Conservation (phyloP, 92 coral and sea anemone species). For the Parazoanthus atlanticus region DNA sequence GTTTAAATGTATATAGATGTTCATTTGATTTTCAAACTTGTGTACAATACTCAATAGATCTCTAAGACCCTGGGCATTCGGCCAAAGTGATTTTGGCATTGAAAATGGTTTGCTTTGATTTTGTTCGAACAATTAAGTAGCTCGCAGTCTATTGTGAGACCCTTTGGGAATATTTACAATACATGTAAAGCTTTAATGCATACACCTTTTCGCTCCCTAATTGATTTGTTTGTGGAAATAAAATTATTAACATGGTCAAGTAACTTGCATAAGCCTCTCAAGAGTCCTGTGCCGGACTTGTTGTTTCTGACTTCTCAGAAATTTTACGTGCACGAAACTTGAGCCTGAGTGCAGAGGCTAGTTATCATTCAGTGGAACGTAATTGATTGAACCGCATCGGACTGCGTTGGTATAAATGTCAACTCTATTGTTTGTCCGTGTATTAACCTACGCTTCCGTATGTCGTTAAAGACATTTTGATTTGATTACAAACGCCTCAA, state of each 20-base stretch:
- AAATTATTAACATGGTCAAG: neutral
- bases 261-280: neutral
- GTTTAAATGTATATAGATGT: neutral
- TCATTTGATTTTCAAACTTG: neutral
- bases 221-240: constrained; percentile 7
- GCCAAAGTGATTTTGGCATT: neutral
- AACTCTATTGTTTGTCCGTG: neutral
- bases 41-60: neutral
- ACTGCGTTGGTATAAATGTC: neutral
- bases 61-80: neutral
- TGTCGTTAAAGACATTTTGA: neutral
- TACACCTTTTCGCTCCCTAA: neutral
- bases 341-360: neutral
- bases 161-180: constrained; percentile 2
- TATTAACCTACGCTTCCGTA: neutral
- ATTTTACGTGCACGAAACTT: neutral
- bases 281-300: neutral
- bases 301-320: neutral
- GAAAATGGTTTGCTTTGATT: neutral
- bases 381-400: neutral
- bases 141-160: neutral
- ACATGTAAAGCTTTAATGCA: neutral
- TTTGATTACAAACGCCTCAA: neutral
- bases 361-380: neutral
- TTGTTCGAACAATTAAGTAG: neutral